These are phyloP conservation scores for Agonopterix subpropinquella DNA, from an alignment of 2,888 invertebrate species.

Conservation along the genomic window DNA sequence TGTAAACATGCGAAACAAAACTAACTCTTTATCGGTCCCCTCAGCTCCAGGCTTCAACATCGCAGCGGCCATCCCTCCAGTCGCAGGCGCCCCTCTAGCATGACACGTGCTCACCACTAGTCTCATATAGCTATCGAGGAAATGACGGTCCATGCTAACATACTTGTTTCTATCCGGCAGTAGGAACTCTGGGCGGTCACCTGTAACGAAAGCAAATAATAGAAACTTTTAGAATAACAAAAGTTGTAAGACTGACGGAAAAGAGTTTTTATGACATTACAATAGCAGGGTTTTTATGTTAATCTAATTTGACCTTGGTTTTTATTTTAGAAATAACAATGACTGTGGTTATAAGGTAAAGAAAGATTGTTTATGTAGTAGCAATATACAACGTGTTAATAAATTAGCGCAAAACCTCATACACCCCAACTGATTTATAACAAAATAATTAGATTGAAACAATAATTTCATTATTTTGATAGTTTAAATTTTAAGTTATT, in stretches of 20 bases:
- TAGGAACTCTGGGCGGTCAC: constrained; percentile 73
- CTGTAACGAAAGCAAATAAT: constrained; percentile 28
- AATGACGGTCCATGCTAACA: constrained; percentile 78
- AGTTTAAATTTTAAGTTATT: no score
- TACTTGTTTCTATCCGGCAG: constrained; percentile 82
- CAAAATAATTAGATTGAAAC: no score
- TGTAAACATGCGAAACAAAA: constrained; percentile 3
- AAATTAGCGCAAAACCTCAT: no score
- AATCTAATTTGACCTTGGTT: no score
- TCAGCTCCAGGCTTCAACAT: constrained; percentile 62
- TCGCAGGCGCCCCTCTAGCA: constrained; percentile 76
- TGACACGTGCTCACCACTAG: constrained; percentile 77
- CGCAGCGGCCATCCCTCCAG: constrained; percentile 81
- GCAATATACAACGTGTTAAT: no score
- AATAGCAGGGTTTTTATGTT: neutral
- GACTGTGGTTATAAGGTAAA: no score
- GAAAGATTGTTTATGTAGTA: no score
- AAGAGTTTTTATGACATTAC: neutral
- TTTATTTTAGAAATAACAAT: no score
- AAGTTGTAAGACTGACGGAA: no score
- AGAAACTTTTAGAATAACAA: no score
- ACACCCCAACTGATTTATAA: no score
- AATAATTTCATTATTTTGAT: no score
- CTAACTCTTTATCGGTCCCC: constrained; percentile 43
- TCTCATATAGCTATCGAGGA: constrained; percentile 78